Conservation (phyloP, 2,113 vertebrate genomes). For the Eubucco bourcierii region DNA sequence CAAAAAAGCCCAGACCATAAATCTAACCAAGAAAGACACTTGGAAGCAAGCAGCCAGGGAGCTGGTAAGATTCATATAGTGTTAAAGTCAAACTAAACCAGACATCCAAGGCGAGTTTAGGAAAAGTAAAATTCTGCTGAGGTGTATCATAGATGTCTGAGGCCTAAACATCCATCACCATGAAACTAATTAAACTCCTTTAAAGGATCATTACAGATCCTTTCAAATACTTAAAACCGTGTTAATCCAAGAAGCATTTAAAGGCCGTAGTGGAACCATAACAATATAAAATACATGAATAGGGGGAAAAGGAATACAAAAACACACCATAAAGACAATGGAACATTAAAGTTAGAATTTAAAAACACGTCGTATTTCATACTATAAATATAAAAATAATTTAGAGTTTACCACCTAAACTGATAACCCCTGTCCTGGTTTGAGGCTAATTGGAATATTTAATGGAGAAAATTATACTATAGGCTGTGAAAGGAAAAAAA, state of each 20-base stretch:
- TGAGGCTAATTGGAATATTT: no score
- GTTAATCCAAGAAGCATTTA: neutral
- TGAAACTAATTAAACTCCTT: constrained; percentile 19
- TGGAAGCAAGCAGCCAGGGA: rapidly evolving
- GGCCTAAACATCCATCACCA: neutral
- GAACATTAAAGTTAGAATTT: neutral
- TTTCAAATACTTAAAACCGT: constrained; percentile 10
- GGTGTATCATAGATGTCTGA: neutral
- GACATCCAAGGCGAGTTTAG: neutral
- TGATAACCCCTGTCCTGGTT: rapidly evolving
- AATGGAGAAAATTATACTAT: no score
- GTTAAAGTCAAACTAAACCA: neutral
- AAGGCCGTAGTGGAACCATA: neutral
- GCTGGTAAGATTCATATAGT: neutral
- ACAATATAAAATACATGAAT: neutral
- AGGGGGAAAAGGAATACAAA: neutral
- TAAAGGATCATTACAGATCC: neutral
- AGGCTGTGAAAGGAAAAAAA: no score
- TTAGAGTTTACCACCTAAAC: neutral
- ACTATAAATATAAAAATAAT: neutral
- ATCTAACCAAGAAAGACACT: neutral
- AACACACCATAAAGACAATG: neutral
- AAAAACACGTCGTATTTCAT: neutral
- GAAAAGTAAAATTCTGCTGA: neutral
- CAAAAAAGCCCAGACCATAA: neutral